These are phyloP conservation scores for Ptychochromis oligacanthus DNA, from an alignment of 2,113 vertebrate genomes.

Conservation along the genomic window DNA sequence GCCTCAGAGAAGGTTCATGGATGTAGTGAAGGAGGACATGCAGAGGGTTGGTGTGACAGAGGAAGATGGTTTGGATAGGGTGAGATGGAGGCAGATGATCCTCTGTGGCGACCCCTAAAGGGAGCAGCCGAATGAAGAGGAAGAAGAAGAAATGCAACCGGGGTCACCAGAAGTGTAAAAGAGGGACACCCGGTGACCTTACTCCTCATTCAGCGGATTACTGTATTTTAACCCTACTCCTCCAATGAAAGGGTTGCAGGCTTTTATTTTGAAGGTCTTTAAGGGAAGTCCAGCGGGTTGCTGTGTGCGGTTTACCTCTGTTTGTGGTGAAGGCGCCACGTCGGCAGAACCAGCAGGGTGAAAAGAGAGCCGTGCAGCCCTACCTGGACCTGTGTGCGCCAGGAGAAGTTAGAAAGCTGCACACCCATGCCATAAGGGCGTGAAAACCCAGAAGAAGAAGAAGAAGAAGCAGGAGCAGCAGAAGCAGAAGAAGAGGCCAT, in stretches of 20 bases:
- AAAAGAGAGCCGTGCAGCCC: conserved; percentile 16
- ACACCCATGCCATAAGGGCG: neutral
- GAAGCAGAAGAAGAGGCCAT: neutral
- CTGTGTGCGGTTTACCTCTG: neutral
- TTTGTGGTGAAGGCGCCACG: conserved; percentile 70
- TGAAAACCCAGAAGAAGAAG: neutral
- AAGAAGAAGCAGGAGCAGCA: neutral
- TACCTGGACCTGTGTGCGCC: neutral
- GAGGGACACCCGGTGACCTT: neutral
- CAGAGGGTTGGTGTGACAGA: no score
- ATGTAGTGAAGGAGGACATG: neutral
- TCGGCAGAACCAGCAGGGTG: conserved; percentile 70
- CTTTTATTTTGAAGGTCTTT: conserved; percentile 52
- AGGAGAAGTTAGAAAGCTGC: conserved; percentile 33
- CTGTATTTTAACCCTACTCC: no score
- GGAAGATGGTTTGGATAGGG: no score
- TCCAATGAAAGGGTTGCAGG: neutral
- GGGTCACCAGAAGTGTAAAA: neutral
- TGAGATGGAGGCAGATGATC: neutral
- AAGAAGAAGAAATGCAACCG: neutral
- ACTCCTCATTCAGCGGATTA: neutral
- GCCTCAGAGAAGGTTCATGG: neutral
- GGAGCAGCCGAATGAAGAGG: neutral
- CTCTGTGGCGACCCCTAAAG: no score
- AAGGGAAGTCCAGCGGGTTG: neutral